These are phyloP conservation scores for Lontra canadensis DNA, from an alignment of 2,113 vertebrate species.

Conservation along the genomic window DNA sequence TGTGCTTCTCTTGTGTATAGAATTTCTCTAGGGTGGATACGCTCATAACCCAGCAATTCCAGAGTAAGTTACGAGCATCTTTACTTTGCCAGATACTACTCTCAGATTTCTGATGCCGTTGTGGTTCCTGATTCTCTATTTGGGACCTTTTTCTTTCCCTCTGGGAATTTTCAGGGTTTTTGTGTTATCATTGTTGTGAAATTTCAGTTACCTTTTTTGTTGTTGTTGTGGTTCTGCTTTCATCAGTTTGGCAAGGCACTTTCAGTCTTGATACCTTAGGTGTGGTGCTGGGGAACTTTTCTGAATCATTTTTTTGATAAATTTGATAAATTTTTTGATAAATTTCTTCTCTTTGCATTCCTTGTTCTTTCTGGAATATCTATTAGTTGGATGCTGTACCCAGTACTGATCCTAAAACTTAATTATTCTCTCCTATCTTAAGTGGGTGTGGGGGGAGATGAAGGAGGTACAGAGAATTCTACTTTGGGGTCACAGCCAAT, in stretches of 20 bases:
- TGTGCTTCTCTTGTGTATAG: not conserved
- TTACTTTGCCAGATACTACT: not conserved
- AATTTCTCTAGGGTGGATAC: not conserved
- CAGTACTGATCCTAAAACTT: not conserved
- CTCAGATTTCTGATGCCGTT: constrained; percentile 22
- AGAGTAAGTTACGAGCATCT: not conserved
- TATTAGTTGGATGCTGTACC: not conserved
- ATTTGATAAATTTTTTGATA: not conserved
- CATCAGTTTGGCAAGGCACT: not conserved
- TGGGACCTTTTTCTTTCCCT: not conserved
- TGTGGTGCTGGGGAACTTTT: constrained; percentile 20
- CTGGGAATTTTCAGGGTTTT: constrained; percentile 49
- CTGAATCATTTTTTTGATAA: not conserved
- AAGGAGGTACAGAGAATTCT: not conserved
- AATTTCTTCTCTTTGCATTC: constrained; percentile 9
- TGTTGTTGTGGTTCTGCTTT: not conserved
- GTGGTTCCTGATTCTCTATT: constrained; percentile 6
- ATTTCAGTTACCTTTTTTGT: constrained; percentile 21
- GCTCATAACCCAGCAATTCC: not conserved
- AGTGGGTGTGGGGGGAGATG: not conserved
- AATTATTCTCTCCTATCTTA: not conserved
- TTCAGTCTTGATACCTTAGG: not conserved
- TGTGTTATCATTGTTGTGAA: constrained; percentile 31
- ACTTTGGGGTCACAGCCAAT: not conserved
- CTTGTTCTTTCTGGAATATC: not conserved